Conservation (phyloP, 1,140 invertebrate genomes). For the Ceratina calcarata region DNA sequence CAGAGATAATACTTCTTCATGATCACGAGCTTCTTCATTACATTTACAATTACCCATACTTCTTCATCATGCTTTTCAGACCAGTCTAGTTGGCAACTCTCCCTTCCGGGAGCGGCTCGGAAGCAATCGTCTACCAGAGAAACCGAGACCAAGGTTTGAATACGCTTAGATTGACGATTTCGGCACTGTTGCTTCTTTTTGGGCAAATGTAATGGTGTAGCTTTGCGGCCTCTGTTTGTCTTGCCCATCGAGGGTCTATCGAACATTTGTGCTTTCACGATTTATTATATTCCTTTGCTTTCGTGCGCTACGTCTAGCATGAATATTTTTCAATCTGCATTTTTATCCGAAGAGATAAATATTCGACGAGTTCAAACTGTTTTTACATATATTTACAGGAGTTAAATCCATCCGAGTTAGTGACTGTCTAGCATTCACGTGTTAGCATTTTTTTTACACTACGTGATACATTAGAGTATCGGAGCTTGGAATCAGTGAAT, state of each 20-base stretch:
- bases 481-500: background rate
- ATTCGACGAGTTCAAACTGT: background rate
- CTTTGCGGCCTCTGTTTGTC: constrained; percentile 38
- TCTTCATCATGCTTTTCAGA: constrained; percentile 76
- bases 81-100: constrained; percentile 84
- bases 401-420: background rate
- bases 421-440: background rate
- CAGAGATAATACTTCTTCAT: constrained; percentile 55
- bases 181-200: constrained; percentile 55
- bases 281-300: constrained; percentile 46
- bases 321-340: background rate
- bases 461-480: background rate
- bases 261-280: constrained; percentile 43
- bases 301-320: background rate
- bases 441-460: background rate
- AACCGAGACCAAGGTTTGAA: constrained; percentile 90
- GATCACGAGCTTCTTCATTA: constrained; percentile 59
- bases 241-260: constrained; percentile 45
- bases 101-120: constrained; percentile 92
- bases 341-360: background rate
- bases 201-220: constrained; percentile 49
- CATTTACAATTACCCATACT: constrained; percentile 61
- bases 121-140: constrained; percentile 91
- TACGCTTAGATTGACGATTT: constrained; percentile 64
- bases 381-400: background rate